Percentiles rank a stretch among this genome's conserved stretches.
These are phyloP conservation scores for Meliscaeva auricollis DNA, from an alignment of 2,888 invertebrate species.

Conservation along the genomic window DNA sequence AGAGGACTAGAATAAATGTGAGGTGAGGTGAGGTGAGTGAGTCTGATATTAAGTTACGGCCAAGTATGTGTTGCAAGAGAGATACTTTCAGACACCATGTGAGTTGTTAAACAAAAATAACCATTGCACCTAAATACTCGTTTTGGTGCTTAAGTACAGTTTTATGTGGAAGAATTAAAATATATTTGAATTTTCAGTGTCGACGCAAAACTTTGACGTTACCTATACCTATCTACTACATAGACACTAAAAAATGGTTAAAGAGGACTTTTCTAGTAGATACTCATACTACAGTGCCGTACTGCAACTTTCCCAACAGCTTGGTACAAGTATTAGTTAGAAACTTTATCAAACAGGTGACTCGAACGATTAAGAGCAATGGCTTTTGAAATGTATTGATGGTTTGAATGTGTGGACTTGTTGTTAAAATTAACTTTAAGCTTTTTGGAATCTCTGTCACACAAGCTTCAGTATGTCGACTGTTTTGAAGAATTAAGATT, in stretches of 20 bases:
- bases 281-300: not conserved
- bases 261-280: not conserved
- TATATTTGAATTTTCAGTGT: constrained; percentile 61
- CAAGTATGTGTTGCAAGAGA: constrained; percentile 49
- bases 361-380: constrained; percentile 29
- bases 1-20: not conserved
- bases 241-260: not conserved
- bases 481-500: too few relatives aligned
- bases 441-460: too few relatives aligned
- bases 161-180: constrained; percentile 65
- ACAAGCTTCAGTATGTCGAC: too few relatives aligned
- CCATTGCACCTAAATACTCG: constrained; percentile 66
- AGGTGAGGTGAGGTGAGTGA: constrained; percentile 8
- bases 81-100: constrained; percentile 63
- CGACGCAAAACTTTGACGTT: constrained; percentile 35
- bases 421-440: too few relatives aligned
- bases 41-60: constrained; percentile 65
- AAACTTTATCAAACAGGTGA: constrained; percentile 28
- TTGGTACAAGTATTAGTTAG: not conserved
- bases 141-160: constrained; percentile 60
- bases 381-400: constrained; percentile 32
- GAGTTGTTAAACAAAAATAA: constrained; percentile 64
- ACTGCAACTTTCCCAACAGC: not conserved
- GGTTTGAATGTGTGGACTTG: not conserved
- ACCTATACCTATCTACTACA: not conserved